Evolutionary conservation across 2,113 vertebrate genomes (phyloP).

Genomic region (Chloroceryle aenea): DNA sequence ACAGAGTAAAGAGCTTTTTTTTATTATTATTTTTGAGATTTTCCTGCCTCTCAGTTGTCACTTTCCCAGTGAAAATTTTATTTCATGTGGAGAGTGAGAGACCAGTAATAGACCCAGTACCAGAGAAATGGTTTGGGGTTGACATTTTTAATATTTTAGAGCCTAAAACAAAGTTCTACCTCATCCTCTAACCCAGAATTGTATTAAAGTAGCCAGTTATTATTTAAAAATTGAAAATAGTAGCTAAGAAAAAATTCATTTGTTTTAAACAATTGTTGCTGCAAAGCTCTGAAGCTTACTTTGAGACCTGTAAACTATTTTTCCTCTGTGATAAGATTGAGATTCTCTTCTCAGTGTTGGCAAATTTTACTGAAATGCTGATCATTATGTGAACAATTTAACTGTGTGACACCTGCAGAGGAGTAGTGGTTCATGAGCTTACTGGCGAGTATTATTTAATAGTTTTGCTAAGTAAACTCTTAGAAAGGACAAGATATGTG

Average conservation of each 20-base stretch:
- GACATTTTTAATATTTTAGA: slow-evolving; percentile 16
- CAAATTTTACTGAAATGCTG: background rate
- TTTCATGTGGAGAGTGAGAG: background rate
- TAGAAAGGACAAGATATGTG: background rate
- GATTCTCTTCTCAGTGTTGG: background rate
- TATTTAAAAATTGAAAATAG: background rate
- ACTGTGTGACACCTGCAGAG: background rate
- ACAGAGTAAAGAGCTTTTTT: slow-evolving; percentile 58
- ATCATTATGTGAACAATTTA: background rate
- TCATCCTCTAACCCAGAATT: background rate
- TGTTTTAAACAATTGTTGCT: background rate
- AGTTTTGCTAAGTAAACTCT: slow-evolving; percentile 7
- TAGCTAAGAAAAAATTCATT: background rate
- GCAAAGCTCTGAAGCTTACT: background rate
- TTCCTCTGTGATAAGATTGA: background rate
- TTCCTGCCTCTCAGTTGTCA: slow-evolving; percentile 64
- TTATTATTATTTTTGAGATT: slow-evolving; percentile 51
- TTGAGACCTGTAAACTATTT: background rate
- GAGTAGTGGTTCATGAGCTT: background rate
- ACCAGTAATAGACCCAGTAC: background rate
- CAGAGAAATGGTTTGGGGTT: background rate
- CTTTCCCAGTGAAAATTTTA: slow-evolving; percentile 64
- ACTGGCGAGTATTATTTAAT: background rate
- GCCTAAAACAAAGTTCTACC: background rate
- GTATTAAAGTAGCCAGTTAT: background rate